Percentiles rank a stretch among this genome's conserved stretches.
These are phyloP conservation scores for Pandemis cinnamomeana DNA, from an alignment of 2,888 invertebrate genomes.

Conservation along the genomic window DNA sequence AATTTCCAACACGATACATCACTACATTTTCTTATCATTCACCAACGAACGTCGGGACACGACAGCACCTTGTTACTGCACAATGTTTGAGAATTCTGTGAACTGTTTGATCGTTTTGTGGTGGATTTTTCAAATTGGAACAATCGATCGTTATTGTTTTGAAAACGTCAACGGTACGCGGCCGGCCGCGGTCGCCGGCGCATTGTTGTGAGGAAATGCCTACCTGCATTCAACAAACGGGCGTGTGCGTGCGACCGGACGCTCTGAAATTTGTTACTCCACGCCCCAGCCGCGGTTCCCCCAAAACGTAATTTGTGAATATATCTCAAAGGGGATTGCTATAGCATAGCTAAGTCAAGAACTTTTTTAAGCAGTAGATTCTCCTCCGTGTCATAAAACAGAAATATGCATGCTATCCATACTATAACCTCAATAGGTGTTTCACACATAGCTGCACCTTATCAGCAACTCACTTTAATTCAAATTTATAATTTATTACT, in stretches of 20 bases:
- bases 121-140: slow-evolving; percentile 76
- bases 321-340: neutral
- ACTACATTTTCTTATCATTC: slow-evolving; percentile 69
- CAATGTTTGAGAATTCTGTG: slow-evolving; percentile 75
- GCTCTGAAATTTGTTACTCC: slow-evolving; percentile 35
- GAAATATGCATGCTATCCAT: neutral
- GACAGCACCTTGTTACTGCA: slow-evolving; percentile 54
- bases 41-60: slow-evolving; percentile 52
- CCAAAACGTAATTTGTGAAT: slow-evolving; percentile 31
- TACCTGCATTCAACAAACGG: slow-evolving; percentile 46
- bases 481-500: neutral
- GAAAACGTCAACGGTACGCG: slow-evolving; percentile 72
- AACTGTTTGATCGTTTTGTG: slow-evolving; percentile 78
- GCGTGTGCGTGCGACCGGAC: slow-evolving; percentile 72
- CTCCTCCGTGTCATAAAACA: neutral
- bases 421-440: neutral
- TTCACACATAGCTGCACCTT: neutral
- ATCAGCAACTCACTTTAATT: slow-evolving; percentile 2
- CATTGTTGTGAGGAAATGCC: slow-evolving; percentile 73
- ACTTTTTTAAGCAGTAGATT: too few species aligned
- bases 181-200: slow-evolving; percentile 62
- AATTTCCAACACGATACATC: slow-evolving; percentile 60
- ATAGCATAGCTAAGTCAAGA: too few species aligned
- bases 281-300: slow-evolving; percentile 31
- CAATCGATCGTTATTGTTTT: slow-evolving; percentile 78